Base-by-base conservation (phyloP, 2,113 vertebrate genomes). In the Empidonax alnorum region DNA sequence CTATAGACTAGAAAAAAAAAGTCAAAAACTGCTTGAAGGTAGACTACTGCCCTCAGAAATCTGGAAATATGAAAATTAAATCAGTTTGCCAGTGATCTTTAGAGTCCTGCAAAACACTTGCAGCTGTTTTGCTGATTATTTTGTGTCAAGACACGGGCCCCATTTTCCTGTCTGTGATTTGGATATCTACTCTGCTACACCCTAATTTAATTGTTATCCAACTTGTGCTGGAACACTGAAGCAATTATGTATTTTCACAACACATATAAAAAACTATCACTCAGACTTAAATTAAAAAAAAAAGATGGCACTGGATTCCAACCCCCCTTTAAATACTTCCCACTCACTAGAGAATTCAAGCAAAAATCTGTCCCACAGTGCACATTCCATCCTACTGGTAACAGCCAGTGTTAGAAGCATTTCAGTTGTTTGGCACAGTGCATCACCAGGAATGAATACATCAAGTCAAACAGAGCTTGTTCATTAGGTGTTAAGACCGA, bases 321-420 rank as follows among this genome's bases (percentile, higher is more conserved):
- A 3, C 42, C 8, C 7, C 3, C 24, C n/a, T 76, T 61, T 41
- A 74, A 76, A 82, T 28, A 77, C 65, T 76, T 80, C 90, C 95
- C 77, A 93, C 92, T 66, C 62, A 24, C 66, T 18, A 39, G 19
- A 82, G 69, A 96, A 96, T 89, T 94, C 55, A 66, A 77, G 58
- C 69, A 90, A 81, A 84, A 90, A 89, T 79, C 25, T 66, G 37
- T 52, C 24, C 41, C 78, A 73, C 42, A 31, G 53, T 12, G 42
- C 84, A 87, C 89, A 95, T 95, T 95, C 83, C 90, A 83, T 39
- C 83, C 83, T 41, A 86, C 56, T 92, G 18, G 1, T 41, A 41
- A 66, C 15, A 58, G 18, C 52, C 37, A 78, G 67, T 21, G 31
- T 30, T 23, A 37, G 35, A 86, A 90, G 24, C 5, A 9, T 65